These are phyloP conservation scores for Apogon talboti DNA, from an alignment of 2,797 vertebrate genomes.

Conservation along the genomic window DNA sequence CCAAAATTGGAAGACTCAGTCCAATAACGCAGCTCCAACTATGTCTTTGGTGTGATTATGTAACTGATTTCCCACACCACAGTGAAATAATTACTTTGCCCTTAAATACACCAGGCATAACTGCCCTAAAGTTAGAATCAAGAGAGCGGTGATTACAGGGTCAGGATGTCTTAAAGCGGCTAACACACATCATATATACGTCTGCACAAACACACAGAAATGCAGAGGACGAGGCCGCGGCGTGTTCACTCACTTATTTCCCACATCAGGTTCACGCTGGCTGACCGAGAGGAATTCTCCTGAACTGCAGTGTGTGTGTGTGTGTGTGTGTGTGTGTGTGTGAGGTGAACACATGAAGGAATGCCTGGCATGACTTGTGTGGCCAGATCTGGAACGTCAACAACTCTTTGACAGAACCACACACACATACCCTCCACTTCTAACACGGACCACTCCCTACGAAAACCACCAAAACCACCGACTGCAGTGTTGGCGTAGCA, in stretches of 20 bases:
- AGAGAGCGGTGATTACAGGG: slow-evolving; percentile 62
- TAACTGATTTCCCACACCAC: slow-evolving; percentile 29
- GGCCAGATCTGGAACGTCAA: slow-evolving; percentile 69
- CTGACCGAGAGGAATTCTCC: slow-evolving; percentile 66
- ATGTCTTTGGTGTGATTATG: not conserved
- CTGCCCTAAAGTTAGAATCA: slow-evolving; percentile 50
- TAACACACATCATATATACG: slow-evolving; percentile 30
- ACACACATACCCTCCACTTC: slow-evolving; percentile 30
- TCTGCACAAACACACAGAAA: slow-evolving; percentile 22
- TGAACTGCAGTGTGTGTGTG: slow-evolving; percentile 14
- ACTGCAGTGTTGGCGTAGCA: slow-evolving; percentile 27
- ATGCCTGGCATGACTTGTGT: slow-evolving; percentile 75
- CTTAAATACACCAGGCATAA: slow-evolving; percentile 51
- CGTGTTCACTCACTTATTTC: slow-evolving; percentile 41
- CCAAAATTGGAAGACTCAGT: not conserved
- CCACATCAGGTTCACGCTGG: slow-evolving; percentile 62
- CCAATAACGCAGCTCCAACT: not conserved
- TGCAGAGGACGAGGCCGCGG: slow-evolving; percentile 18
- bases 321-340: slow-evolving; percentile 8
- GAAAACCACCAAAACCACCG: slow-evolving; percentile 57
- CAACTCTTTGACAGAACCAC: slow-evolving; percentile 49
- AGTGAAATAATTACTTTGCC: slow-evolving; percentile 23
- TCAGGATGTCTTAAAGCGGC: slow-evolving; percentile 19
- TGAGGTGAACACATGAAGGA: slow-evolving; percentile 63
- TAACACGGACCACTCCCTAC: slow-evolving; percentile 63